These are phyloP conservation scores for Orchesellides sinensis DNA, from an alignment of 2,888 invertebrate species.

Conservation along the genomic window DNA sequence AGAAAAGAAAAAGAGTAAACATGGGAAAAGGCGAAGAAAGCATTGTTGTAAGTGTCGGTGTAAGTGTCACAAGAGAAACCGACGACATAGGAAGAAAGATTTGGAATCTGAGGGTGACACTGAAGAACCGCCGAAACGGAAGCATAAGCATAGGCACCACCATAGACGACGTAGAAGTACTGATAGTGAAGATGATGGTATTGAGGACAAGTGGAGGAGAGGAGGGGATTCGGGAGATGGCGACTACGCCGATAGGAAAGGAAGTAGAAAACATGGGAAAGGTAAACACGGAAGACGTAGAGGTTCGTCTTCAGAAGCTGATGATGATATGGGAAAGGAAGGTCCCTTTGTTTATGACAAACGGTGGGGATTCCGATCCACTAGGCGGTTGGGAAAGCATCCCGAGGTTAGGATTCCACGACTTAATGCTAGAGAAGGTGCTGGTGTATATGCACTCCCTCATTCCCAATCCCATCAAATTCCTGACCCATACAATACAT, in stretches of 20 bases:
- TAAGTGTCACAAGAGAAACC: background rate
- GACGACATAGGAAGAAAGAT: background rate
- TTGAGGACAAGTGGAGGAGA: background rate
- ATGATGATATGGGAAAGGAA: background rate
- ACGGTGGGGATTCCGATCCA: conserved; percentile 51
- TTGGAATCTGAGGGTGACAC: background rate
- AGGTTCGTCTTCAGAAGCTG: background rate
- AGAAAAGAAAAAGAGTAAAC: background rate
- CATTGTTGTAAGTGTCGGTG: background rate
- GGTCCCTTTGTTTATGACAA: conserved; percentile 16
- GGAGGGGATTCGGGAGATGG: background rate
- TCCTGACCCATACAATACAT: conserved; percentile 56
- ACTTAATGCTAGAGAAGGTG: conserved; percentile 1
- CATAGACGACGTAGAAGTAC: background rate
- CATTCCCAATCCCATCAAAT: conserved; percentile 39
- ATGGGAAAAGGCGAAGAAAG: background rate
- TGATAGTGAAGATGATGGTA: background rate
- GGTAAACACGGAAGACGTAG: background rate
- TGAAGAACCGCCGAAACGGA: background rate
- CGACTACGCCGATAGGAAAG: background rate
- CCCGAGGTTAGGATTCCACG: conserved; percentile 29
- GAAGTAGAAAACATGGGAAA: background rate
- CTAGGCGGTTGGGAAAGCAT: conserved; percentile 19
- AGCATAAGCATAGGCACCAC: background rate
- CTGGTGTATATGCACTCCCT: conserved; percentile 15